Percentiles rank a stretch among this genome's conserved stretches.
Evolutionary conservation across 2,797 vertebrate genomes (phyloP).

Genomic region (Girardinus metallicus): DNA sequence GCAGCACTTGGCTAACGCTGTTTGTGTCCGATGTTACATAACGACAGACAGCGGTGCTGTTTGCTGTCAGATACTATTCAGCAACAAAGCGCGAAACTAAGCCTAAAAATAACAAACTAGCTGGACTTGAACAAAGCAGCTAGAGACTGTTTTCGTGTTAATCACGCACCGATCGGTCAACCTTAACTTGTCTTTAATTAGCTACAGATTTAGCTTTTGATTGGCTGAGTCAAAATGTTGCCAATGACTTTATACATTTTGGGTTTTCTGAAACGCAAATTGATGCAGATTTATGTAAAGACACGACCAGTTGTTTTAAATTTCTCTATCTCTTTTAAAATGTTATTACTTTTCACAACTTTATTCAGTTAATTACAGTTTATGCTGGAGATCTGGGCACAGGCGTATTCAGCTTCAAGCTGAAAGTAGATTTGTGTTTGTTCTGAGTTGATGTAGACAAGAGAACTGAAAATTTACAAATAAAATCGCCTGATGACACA

Average conservation of each 20-base stretch:
- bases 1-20: conserved; percentile 34
- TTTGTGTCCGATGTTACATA: conserved; percentile 55
- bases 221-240: neutral
- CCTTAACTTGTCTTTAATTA: neutral
- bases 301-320: neutral
- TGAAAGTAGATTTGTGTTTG: neutral
- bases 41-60: conserved; percentile 31
- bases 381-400: neutral
- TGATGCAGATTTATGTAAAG: neutral
- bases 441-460: neutral
- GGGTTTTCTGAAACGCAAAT: neutral
- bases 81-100: neutral
- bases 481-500: neutral
- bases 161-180: neutral
- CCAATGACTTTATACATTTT: neutral
- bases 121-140: neutral
- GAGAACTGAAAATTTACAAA: neutral
- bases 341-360: neutral
- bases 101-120: neutral
- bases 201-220: neutral
- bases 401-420: neutral
- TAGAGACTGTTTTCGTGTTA: neutral
- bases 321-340: neutral
- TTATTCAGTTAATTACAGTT: neutral
- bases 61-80: conserved; percentile 8